phyloP scores from a whole-genome alignment of 2,888 invertebrate species.

The Criorhina ranunculi region DNA sequence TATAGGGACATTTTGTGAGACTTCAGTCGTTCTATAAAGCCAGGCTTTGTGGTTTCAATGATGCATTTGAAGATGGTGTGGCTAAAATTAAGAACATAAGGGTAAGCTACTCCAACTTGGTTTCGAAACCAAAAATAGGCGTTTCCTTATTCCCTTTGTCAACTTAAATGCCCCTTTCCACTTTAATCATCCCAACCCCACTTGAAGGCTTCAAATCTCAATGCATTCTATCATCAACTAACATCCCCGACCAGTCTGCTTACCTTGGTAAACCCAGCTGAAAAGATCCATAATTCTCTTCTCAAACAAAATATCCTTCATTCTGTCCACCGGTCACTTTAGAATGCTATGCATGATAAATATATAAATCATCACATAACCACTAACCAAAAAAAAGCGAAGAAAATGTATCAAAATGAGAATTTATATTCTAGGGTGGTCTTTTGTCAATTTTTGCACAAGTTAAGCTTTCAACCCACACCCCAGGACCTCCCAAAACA shows the following conservation, averaged over 20 bases:
- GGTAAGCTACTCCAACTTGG: no score
- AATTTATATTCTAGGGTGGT: constrained; percentile 69
- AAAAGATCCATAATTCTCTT: constrained; percentile 11
- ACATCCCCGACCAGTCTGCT: constrained; percentile 5
- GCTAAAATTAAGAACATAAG: no score
- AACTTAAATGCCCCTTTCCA: not conserved
- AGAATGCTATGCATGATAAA: constrained; percentile 70
- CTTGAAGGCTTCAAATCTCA: not conserved
- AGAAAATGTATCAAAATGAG: constrained; percentile 49
- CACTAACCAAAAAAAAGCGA: constrained; percentile 33
- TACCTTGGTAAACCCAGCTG: constrained; percentile 51
- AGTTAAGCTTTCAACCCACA: constrained; percentile 62
- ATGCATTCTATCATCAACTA: not conserved
- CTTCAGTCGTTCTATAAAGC: no score
- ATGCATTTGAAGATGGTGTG: no score
- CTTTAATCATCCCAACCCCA: not conserved
- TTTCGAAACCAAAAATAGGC: no score
- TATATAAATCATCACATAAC: constrained; percentile 70
- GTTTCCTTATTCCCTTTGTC: no score
- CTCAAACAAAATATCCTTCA: constrained; percentile 20
- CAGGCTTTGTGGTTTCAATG: no score
- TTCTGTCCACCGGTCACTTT: constrained; percentile 49
- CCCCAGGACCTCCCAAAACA: constrained; percentile 2
- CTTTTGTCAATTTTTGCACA: constrained; percentile 73
- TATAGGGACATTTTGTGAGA: no score